Percentiles rank a stretch among this genome's conserved stretches.
Evolutionary conservation across 2,113 vertebrate genomes (phyloP).

Genomic region (Elgaria multicarinata): DNA sequence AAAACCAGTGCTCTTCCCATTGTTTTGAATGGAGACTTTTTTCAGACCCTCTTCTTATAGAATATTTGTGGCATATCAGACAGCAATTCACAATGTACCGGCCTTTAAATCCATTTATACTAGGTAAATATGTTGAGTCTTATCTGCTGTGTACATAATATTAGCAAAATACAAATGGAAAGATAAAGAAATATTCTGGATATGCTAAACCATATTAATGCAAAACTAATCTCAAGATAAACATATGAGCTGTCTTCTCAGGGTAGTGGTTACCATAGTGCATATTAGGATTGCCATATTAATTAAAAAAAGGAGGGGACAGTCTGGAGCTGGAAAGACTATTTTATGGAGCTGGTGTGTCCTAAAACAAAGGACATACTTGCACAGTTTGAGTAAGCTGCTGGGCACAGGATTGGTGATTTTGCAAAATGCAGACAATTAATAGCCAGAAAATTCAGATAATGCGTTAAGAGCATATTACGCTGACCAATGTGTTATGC

Average conservation of each 20-base stretch:
- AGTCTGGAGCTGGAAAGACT: neutral
- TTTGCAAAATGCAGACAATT: neutral
- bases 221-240: neutral
- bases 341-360: neutral
- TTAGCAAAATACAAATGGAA: neutral
- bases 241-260: neutral
- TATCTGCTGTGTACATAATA: neutral
- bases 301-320: neutral
- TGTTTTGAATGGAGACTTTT: slow-evolving; percentile 3
- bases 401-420: neutral
- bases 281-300: neutral
- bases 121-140: neutral
- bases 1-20: neutral
- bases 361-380: neutral
- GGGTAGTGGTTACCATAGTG: neutral
- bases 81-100: neutral
- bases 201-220: neutral
- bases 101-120: neutral
- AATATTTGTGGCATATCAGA: neutral
- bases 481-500: neutral
- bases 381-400: neutral
- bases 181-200: neutral
- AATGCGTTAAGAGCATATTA: neutral
- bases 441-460: neutral
- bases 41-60: neutral